Evolutionary conservation across 2,113 vertebrate genomes (phyloP).

Genomic region (Burhinus oedicnemus): DNA sequence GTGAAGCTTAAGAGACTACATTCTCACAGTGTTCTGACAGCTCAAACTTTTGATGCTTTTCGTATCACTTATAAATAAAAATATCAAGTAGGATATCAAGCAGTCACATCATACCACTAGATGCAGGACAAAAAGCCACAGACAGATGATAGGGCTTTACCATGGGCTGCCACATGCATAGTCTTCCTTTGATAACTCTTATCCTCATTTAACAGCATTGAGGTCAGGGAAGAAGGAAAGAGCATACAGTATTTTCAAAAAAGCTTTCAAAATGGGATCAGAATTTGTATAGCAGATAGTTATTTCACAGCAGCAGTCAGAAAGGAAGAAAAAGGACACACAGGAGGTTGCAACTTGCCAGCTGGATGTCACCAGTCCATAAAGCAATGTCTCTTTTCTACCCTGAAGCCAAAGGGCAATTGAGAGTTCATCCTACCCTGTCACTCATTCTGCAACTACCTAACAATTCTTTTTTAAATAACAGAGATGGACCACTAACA

Average conservation of each 20-base stretch:
- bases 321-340: not conserved
- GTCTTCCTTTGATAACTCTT: not conserved
- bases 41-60: not conserved
- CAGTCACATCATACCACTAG: not conserved
- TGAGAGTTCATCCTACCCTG: not conserved
- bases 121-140: not conserved
- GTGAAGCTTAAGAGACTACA: not conserved
- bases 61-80: not conserved
- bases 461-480: not conserved
- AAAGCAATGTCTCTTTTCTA: not conserved
- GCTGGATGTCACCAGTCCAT: rapidly evolving
- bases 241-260: not conserved
- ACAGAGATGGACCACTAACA: not conserved
- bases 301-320: not conserved
- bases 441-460: not conserved
- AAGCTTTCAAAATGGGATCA: not conserved
- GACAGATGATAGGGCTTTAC: not conserved
- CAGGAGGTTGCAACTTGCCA: not conserved
- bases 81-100: not conserved
- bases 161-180: rapidly evolving
- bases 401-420: not conserved
- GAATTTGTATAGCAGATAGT: not conserved
- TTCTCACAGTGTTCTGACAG: not conserved
- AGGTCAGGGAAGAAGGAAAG: not conserved
- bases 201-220: not conserved